A percentile compares a stretch with the other conserved stretches of the same genome.
Conservation (phyloP, 2,113 vertebrate species). For the Odocoileus virginianus region DNA sequence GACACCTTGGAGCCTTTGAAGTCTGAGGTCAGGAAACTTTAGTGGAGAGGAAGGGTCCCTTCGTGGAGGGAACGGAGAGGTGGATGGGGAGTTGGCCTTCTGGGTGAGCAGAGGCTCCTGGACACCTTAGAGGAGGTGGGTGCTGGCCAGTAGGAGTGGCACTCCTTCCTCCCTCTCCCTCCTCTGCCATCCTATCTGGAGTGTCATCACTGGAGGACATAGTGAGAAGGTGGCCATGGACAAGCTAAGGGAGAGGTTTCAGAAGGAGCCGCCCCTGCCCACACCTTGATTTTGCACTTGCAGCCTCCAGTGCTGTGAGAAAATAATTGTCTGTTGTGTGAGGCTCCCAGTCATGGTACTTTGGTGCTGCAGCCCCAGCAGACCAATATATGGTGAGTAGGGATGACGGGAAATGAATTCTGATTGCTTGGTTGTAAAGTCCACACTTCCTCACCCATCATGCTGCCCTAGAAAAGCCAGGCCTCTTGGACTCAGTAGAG, state of each 20-base stretch:
- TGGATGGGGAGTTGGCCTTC: fast-evolving
- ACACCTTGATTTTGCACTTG: no score
- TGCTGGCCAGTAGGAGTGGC: no score
- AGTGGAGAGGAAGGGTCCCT: neutral
- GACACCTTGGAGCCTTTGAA: neutral
- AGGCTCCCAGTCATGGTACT: neutral
- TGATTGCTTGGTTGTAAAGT: neutral
- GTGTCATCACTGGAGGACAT: neutral
- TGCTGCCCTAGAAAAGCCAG: no score
- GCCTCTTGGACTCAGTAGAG: neutral
- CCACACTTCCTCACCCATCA: neutral
- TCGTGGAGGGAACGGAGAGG: neutral
- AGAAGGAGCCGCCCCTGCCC: neutral
- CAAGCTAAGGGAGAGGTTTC: neutral
- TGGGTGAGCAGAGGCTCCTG: neutral
- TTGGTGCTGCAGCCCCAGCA: neutral
- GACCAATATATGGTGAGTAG: neutral
- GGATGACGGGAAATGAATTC: neutral
- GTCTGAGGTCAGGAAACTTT: neutral
- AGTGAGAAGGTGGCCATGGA: neutral
- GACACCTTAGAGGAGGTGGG: neutral
- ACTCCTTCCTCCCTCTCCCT: neutral
- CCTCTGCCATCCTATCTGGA: neutral
- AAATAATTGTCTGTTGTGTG: no score
- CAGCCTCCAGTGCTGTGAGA: neutral